A percentile compares a stretch with the other conserved stretches of the same genome.
Evolutionary conservation across 1,140 invertebrate species (phyloP).

Genomic region (Drosophila sturtevanti): DNA sequence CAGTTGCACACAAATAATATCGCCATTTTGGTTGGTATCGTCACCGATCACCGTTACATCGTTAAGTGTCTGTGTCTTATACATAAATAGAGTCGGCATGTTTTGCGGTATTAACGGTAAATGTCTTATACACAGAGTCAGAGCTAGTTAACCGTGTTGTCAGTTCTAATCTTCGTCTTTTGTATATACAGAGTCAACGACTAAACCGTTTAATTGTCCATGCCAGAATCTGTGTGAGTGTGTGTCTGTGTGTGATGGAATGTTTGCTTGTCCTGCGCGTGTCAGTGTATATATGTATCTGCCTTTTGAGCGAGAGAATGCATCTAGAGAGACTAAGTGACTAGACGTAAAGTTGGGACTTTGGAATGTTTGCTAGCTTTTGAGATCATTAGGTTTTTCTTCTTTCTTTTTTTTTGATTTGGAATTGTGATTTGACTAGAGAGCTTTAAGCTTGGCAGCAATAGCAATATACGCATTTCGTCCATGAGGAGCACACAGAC

Average conservation of each 20-base stretch:
- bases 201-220: neutral
- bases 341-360: neutral
- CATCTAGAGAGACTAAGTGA: slow-evolving; percentile 6
- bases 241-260: slow-evolving; percentile 10
- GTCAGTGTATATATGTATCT: slow-evolving; percentile 11
- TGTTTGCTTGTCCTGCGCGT: slow-evolving; percentile 4
- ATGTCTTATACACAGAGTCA: neutral
- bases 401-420: neutral
- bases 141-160: neutral
- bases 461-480: neutral
- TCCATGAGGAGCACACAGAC: neutral
- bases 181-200: neutral
- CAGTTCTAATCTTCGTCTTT: no score
- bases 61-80: neutral
- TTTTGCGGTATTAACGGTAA: neutral
- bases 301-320: slow-evolving; percentile 1
- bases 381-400: slow-evolving; percentile 51
- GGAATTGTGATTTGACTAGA: slow-evolving; percentile 8
- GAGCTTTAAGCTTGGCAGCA: neutral
- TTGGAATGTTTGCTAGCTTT: slow-evolving; percentile 36
- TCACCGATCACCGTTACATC: slow-evolving; percentile 33
- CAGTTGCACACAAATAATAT: slow-evolving; percentile 73
- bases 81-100: neutral
- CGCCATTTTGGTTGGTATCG: slow-evolving; percentile 51
- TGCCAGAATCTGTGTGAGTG: neutral